phyloP scores from a whole-genome alignment of 2,797 vertebrate genomes.

The Onychomys torridus region DNA sequence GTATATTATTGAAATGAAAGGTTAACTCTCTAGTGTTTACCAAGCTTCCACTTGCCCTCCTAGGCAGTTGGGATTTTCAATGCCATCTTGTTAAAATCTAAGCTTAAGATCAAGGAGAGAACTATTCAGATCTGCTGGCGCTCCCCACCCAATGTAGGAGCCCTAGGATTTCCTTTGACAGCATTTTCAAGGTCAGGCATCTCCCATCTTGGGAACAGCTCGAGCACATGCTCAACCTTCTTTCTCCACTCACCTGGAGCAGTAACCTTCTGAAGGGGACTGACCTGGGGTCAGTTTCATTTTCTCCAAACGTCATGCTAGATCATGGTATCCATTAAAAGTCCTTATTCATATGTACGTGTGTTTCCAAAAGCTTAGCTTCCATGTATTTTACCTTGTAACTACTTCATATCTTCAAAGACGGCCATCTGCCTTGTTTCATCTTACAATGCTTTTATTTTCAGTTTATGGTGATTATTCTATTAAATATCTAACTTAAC shows the following conservation, averaged over 20 bases:
- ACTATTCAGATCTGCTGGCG: not conserved
- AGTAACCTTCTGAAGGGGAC: not conserved
- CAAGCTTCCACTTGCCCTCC: not conserved
- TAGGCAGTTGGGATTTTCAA: not conserved
- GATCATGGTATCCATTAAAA: not conserved
- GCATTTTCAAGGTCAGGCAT: no score
- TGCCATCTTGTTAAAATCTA: not conserved
- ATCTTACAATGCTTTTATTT: slow-evolving; percentile 51
- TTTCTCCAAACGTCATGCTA: not conserved
- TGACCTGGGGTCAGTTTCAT: not conserved
- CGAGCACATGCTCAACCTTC: not conserved
- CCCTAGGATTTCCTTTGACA: not conserved
- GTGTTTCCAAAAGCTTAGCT: not conserved
- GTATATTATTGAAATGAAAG: not conserved
- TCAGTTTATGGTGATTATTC: slow-evolving; percentile 49
- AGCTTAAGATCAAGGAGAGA: not conserved
- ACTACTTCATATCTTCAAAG: slow-evolving; percentile 12
- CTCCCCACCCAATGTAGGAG: not conserved
- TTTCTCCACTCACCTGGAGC: no score
- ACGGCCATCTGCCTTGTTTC: slow-evolving; percentile 5
- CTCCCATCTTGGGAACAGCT: rapidly evolving
- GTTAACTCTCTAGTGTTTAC: not conserved
- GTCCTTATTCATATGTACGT: not conserved
- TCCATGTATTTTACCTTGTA: slow-evolving; percentile 35
- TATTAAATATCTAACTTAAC: slow-evolving; percentile 22